A percentile compares a stretch with the other conserved stretches of the same genome.
These are phyloP conservation scores for Cossypha polioptera DNA, from an alignment of 2,797 vertebrate genomes.

Conservation along the genomic window DNA sequence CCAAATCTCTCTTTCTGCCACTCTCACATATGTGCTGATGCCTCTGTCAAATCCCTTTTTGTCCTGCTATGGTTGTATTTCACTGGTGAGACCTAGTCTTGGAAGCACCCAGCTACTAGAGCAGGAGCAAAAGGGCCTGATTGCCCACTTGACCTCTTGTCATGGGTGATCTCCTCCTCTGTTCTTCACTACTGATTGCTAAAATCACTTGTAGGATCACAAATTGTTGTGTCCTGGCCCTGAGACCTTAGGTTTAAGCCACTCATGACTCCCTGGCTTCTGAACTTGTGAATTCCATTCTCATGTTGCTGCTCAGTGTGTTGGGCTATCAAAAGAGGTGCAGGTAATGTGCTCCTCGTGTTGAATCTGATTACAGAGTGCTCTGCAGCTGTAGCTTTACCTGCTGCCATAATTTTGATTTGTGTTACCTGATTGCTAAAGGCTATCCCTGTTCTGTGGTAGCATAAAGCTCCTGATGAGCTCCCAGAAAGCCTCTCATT, in stretches of 20 bases:
- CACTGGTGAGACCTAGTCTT: background rate
- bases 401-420: background rate
- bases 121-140: background rate
- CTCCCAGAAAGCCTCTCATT: background rate
- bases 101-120: background rate
- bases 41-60: background rate
- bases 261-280: background rate
- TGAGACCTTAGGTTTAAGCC: background rate
- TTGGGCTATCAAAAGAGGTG: background rate
- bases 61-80: fast-evolving
- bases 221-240: background rate
- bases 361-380: background rate
- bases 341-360: background rate
- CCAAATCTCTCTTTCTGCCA: background rate
- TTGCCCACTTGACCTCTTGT: background rate
- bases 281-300: background rate
- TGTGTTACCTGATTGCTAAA: background rate
- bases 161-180: background rate
- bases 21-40: background rate
- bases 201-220: background rate
- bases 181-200: background rate
- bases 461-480: background rate
- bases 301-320: background rate
- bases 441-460: background rate
- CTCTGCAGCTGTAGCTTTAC: background rate